Percentiles rank a stretch among this genome's conserved stretches.
Conservation (phyloP, 2,797 vertebrate species). For the Pteropus rufus region DNA sequence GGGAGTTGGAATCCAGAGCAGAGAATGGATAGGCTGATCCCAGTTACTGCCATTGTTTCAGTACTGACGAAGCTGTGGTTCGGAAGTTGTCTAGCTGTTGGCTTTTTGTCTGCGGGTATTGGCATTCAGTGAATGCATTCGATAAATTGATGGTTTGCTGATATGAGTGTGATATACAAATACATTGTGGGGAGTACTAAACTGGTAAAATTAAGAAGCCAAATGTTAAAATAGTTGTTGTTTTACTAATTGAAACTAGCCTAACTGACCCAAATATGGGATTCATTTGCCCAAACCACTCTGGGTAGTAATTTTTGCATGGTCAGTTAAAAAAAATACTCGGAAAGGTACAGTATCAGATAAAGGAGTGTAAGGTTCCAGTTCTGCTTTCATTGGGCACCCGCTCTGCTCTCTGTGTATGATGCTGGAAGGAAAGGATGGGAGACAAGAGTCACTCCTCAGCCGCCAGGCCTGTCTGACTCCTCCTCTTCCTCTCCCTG, state of each 20-base stretch:
- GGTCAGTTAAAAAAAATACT: constrained; percentile 4
- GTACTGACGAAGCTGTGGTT: not conserved
- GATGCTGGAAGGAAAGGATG: constrained; percentile 49
- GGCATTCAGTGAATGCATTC: not conserved
- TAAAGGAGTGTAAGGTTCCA: constrained; percentile 45
- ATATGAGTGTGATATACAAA: not conserved
- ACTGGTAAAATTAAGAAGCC: not conserved
- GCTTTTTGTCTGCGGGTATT: not conserved
- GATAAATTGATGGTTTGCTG: not conserved
- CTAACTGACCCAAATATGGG: not conserved
- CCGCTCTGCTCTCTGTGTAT: not conserved
- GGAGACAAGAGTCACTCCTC: constrained; percentile 66
- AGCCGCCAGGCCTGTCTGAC: constrained; percentile 37
- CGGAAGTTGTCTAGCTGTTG: constrained; percentile 13
- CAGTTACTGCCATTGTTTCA: not conserved
- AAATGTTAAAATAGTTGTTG: not conserved
- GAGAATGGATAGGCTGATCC: not conserved
- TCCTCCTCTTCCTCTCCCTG: constrained; percentile 71
- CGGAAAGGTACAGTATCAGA: constrained; percentile 16
- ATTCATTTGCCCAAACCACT: not conserved
- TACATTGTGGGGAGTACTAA: not conserved
- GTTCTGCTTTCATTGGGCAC: constrained; percentile 32
- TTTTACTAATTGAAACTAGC: constrained; percentile 22
- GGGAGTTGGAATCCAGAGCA: constrained; percentile 62
- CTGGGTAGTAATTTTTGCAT: constrained; percentile 27